phyloP scores from a whole-genome alignment of 2,113 vertebrate species.

The Muntiacus muntjak region DNA sequence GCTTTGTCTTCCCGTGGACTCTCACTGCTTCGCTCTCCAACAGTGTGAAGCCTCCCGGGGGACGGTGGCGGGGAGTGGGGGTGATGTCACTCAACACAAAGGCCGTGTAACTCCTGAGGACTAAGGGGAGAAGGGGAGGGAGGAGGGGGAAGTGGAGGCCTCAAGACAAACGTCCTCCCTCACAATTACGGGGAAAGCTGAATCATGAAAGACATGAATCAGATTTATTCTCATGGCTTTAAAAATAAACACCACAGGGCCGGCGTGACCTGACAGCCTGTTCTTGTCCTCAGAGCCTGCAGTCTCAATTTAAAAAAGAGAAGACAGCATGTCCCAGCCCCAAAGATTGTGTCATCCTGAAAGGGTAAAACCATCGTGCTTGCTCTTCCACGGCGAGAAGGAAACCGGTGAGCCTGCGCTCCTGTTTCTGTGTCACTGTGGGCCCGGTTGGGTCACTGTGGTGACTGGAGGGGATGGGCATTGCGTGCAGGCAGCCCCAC shows the following conservation, averaged over 20 bases:
- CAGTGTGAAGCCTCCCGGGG: neutral
- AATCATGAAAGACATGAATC: conserved; percentile 50
- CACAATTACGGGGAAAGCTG: conserved; percentile 1
- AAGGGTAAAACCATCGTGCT: neutral
- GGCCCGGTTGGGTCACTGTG: neutral
- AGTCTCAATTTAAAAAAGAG: neutral
- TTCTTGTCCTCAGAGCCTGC: conserved; percentile 9
- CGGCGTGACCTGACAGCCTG: conserved; percentile 36
- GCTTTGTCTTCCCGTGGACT: neutral
- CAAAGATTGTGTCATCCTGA: neutral
- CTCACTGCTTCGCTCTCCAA: neutral
- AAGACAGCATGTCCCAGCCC: neutral
- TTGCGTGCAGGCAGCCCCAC: neutral
- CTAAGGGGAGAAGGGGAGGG: neutral
- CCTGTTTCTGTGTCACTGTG: neutral
- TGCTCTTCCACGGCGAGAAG: neutral
- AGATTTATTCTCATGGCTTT: conserved; percentile 23
- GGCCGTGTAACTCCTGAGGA: neutral
- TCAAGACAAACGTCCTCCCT: conserved; percentile 39
- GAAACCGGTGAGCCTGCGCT: neutral
- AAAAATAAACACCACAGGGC: conserved; percentile 45
- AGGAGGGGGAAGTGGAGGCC: neutral
- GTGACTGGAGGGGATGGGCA: neutral
- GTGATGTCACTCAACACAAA: neutral
- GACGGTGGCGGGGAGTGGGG: neutral